Conservation (phyloP, 2,113 vertebrate genomes). For the Ptilonorhynchus violaceus region DNA sequence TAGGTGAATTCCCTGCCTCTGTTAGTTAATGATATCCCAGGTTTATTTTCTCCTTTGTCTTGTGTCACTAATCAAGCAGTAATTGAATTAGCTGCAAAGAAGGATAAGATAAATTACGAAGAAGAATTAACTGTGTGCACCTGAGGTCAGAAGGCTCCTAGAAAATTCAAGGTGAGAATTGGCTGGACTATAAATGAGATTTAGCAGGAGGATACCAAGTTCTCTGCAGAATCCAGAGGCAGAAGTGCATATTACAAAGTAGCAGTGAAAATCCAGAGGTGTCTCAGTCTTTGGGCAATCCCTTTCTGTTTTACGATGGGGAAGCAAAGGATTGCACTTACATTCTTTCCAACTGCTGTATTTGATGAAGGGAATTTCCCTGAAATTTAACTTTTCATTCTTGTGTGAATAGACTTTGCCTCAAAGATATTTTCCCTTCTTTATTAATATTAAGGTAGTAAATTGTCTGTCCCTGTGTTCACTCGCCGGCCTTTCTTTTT, state of each 20-base stretch:
- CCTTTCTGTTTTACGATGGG: background rate
- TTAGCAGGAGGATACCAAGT: background rate
- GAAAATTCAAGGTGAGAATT: background rate
- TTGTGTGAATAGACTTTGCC: background rate
- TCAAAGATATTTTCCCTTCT: background rate
- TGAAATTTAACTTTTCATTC: background rate
- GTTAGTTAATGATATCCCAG: background rate
- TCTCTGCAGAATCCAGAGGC: background rate
- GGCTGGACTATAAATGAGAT: background rate
- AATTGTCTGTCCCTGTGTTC: conserved; percentile 12
- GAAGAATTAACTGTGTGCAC: background rate
- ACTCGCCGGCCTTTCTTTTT: background rate
- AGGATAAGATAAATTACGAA: background rate
- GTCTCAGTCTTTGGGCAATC: background rate
- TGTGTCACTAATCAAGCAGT: conserved; percentile 1
- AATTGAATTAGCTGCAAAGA: conserved; percentile 42
- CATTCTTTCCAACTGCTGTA: conserved; percentile 1
- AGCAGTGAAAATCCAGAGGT: background rate
- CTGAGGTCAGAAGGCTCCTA: background rate
- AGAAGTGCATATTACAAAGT: background rate
- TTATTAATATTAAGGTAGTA: background rate
- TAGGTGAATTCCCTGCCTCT: background rate
- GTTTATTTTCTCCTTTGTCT: conserved; percentile 5
- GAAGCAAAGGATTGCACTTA: background rate
- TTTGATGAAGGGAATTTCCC: conserved; percentile 25